A percentile compares a stretch with the other conserved stretches of the same genome.
phyloP scores from a whole-genome alignment of 2,797 vertebrate genomes.

The Ctenopoma multispine region DNA sequence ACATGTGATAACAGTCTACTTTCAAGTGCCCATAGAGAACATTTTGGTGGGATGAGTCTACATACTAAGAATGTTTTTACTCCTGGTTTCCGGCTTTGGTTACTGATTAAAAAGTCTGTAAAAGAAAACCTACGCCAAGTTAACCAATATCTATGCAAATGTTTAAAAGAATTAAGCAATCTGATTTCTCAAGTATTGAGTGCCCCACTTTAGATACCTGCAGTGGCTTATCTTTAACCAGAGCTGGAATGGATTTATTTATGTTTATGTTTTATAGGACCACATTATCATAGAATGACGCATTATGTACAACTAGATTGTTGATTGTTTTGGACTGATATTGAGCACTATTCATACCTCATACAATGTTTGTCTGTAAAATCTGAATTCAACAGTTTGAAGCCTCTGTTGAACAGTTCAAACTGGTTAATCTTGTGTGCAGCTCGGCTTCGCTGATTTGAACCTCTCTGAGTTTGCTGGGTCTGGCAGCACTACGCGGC shows the following conservation, averaged over 20 bases:
- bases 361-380: background rate
- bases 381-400: conserved; percentile 1
- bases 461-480: conserved; percentile 98
- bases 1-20: background rate
- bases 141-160: conserved; percentile 62
- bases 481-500: conserved; percentile 92
- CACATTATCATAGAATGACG: background rate
- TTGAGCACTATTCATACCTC: background rate
- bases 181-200: conserved; percentile 24
- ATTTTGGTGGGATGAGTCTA: conserved; percentile 2
- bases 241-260: background rate
- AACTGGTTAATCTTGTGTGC: conserved; percentile 36
- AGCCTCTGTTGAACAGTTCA: background rate
- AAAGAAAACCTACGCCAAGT: conserved; percentile 35
- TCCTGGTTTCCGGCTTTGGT: conserved; percentile 48
- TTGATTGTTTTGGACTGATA: background rate
- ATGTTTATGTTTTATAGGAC: background rate
- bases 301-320: conserved; percentile 8
- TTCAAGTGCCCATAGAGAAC: conserved; percentile 17
- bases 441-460: conserved; percentile 98
- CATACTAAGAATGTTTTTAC: conserved; percentile 31
- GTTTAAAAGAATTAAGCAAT: conserved; percentile 17
- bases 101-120: conserved; percentile 61
- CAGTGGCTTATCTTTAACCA: background rate
- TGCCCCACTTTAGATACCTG: background rate